Evolutionary conservation across 2,797 vertebrate genomes (phyloP).

Genomic region (Phataginus tetradactyla): DNA sequence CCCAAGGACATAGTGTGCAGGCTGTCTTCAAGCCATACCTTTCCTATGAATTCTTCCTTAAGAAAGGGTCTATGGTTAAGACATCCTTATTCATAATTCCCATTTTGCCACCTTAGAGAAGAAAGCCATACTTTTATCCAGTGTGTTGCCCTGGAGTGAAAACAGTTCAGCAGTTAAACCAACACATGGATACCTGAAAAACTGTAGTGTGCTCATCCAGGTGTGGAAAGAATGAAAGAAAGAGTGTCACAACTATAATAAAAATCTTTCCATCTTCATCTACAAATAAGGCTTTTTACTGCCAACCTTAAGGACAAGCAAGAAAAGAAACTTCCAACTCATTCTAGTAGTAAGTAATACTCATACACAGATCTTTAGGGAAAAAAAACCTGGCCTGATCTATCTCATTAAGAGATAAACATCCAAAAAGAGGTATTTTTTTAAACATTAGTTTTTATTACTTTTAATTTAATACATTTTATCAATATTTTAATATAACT

Average conservation of each 20-base stretch:
- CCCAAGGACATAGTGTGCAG: background rate
- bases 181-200: background rate
- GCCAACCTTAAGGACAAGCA: background rate
- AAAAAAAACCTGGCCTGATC: background rate
- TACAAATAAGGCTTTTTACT: background rate
- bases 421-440: background rate
- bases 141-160: background rate
- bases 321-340: constrained; percentile 26
- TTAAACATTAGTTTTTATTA: background rate
- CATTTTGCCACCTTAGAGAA: background rate
- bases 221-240: background rate
- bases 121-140: background rate
- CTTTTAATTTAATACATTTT: constrained; percentile 45
- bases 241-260: constrained; percentile 1
- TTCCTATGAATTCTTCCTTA: background rate
- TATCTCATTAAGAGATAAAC: background rate
- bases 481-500: constrained; percentile 1
- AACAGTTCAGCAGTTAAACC: background rate
- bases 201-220: too few species aligned
- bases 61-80: background rate
- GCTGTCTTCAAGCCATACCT: background rate
- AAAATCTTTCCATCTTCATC: background rate
- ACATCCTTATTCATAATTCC: background rate
- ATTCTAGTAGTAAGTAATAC: background rate
- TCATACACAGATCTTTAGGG: background rate